Evolutionary conservation across 2,888 invertebrate genomes (phyloP).

Genomic region (Drosophila pegasa): DNA sequence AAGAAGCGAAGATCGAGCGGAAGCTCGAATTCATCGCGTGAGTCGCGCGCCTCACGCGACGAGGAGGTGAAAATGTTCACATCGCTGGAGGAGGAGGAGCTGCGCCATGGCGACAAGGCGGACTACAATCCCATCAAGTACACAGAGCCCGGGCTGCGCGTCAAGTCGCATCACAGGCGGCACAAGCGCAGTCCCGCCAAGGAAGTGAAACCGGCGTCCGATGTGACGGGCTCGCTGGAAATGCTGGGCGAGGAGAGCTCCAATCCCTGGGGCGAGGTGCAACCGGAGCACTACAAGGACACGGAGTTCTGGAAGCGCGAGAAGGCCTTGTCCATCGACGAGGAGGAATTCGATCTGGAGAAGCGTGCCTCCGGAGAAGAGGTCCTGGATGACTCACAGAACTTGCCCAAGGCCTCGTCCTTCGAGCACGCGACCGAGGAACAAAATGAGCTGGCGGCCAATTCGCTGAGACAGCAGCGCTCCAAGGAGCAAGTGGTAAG

Average conservation of each 20-base stretch:
- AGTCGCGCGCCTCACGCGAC: slow-evolving; percentile 88
- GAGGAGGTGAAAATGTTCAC: slow-evolving; percentile 88
- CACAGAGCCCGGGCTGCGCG: slow-evolving; percentile 81
- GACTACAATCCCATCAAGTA: slow-evolving; percentile 83
- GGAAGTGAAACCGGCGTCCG: slow-evolving; percentile 60
- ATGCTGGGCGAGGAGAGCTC: slow-evolving; percentile 81
- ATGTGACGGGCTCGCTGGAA: slow-evolving; percentile 69
- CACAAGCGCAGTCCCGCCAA: slow-evolving; percentile 84
- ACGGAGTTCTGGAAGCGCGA: slow-evolving; percentile 84
- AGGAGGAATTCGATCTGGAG: slow-evolving; percentile 78
- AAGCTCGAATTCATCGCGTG: slow-evolving; percentile 86
- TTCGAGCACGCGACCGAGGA: slow-evolving; percentile 84
- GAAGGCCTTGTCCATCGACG: slow-evolving; percentile 83
- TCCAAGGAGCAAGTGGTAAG: slow-evolving; percentile 79
- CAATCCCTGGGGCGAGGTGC: slow-evolving; percentile 84
- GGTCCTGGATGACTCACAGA: slow-evolving; percentile 54
- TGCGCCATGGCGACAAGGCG: slow-evolving; percentile 82
- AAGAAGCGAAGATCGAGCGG: slow-evolving; percentile 87
- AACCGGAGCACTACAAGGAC: slow-evolving; percentile 83
- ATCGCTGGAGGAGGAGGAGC: slow-evolving; percentile 88
- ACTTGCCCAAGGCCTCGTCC: slow-evolving; percentile 80
- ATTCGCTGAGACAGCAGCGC: slow-evolving; percentile 69
- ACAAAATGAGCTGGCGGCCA: slow-evolving; percentile 82
- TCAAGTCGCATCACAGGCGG: slow-evolving; percentile 79
- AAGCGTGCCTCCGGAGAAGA: slow-evolving; percentile 61